Conservation (phyloP, 2,888 invertebrate species). For the Leptinotarsa tumamoca region DNA sequence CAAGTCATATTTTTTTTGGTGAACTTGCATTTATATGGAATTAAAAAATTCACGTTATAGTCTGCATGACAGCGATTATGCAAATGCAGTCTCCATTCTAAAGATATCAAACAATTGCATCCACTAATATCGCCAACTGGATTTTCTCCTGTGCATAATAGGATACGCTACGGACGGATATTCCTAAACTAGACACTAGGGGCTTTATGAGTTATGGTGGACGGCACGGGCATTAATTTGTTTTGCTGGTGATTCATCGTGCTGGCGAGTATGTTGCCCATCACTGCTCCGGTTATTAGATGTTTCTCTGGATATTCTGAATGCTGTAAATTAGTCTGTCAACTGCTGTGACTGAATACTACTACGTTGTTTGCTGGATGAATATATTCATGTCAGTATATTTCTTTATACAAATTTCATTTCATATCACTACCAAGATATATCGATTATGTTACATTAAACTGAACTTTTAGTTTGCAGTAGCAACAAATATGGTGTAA, state of each 20-base stretch:
- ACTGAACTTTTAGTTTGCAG: no score
- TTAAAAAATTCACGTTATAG: background rate
- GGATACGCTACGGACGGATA: slow-evolving; percentile 23
- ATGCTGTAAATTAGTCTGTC: slow-evolving; percentile 34
- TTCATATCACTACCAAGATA: background rate
- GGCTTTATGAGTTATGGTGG: slow-evolving; percentile 42
- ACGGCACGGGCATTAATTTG: slow-evolving; percentile 42
- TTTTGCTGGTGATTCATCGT: slow-evolving; percentile 45
- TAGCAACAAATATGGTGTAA: no score
- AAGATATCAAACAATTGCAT: slow-evolving; percentile 12
- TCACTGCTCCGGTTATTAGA: slow-evolving; percentile 35
- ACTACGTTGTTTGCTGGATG: background rate
- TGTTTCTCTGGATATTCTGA: slow-evolving; percentile 30
- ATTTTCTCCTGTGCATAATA: slow-evolving; percentile 21
- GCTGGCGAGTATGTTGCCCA: slow-evolving; percentile 34
- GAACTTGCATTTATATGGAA: background rate
- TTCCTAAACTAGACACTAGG: slow-evolving; percentile 35
- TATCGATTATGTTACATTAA: no score
- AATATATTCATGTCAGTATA: background rate
- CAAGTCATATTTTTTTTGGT: background rate
- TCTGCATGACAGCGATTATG: background rate
- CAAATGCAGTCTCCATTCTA: background rate
- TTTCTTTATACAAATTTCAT: background rate
- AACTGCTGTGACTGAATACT: slow-evolving; percentile 17
- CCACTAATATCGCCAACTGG: slow-evolving; percentile 7